Conservation (phyloP, 2,113 vertebrate species). For the Phyllopteryx taeniolatus region DNA sequence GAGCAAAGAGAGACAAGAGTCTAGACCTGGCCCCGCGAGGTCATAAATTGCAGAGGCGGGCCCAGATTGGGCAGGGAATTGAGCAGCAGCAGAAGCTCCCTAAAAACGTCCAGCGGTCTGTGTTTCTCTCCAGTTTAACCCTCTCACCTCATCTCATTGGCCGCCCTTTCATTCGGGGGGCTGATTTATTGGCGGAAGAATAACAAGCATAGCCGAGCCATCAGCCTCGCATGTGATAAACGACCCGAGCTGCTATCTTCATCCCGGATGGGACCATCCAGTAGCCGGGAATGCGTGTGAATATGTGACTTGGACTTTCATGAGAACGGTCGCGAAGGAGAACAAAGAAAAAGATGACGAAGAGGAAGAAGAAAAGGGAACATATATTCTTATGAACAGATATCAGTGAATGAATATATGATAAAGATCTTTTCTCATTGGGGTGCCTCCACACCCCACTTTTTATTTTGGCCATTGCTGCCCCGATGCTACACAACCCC, state of each 20-base stretch:
- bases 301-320: background rate
- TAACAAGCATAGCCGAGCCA: constrained; percentile 63
- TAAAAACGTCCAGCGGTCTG: constrained; percentile 58
- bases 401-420: background rate
- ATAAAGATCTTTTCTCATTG: constrained; percentile 13
- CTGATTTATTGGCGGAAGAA: constrained; percentile 74
- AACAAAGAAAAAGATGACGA: too few relatives aligned
- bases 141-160: constrained; percentile 61
- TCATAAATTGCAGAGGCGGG: constrained; percentile 53
- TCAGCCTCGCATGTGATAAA: constrained; percentile 62
- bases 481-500: constrained; percentile 56
- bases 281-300: constrained; percentile 11
- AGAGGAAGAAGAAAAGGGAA: background rate
- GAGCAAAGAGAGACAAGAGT: constrained; percentile 31
- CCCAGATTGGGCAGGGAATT: constrained; percentile 40
- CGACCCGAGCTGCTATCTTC: constrained; percentile 53
- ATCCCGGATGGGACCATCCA: constrained; percentile 49
- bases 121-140: constrained; percentile 70
- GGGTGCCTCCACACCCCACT: constrained; percentile 4
- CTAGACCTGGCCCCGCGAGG: constrained; percentile 32
- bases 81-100: constrained; percentile 57
- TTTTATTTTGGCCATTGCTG: constrained; percentile 12
- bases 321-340: background rate
- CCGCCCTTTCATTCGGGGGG: constrained; percentile 63
- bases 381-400: background rate